Base-by-base conservation (phyloP, 2,888 invertebrate genomes). In the Watsonalla binaria region DNA sequence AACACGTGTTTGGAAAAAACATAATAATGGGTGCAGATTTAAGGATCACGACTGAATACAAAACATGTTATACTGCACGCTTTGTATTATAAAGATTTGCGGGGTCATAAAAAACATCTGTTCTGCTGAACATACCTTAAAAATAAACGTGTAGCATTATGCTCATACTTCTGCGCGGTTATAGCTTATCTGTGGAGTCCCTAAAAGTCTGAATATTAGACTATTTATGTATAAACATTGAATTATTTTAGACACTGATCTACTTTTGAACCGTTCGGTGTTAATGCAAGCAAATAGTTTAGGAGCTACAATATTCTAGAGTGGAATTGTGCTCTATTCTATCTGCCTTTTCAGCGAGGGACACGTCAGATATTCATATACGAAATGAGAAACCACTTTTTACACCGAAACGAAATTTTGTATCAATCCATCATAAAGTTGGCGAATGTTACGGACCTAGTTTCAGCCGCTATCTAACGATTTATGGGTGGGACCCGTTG, bases 401-500 rank as follows among this genome's bases (percentile, higher is more conserved):
- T 5, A 11, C 4, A 42, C 5, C 8, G 7, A 42, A 11, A 24
- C 6, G 47, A 35, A 49, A 24, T 24, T 7, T 35, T 13, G 13
- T 15, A 15, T 9, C 14, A 11, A 33, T 39, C 7, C 48, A 37
- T 35, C 7, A 13, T 14, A 37, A 14, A 48, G 48, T 35, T 14
- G 37, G 37, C 13, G 48, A 48, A 37, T 48, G 48, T 14, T 48
- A 14, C 14, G 35, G 37, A 37, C 14, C 48, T 2, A 48, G 48
- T 37, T 37, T 9, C 8, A 45, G 50, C 14, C 45, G 47, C 39
- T 52, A 54, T 51, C 50, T 51, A 6, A 42, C 11, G 47, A 66
- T 69, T 68, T 66, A 69, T 62, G 47, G 55, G 45, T 14, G 55
- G 56, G 55, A 55, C 57, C 51, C 54, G 52, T 56, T 57, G 59